These are phyloP conservation scores for Pseudococcus longispinus DNA, from an alignment of 2,888 invertebrate species.

Conservation along the genomic window DNA sequence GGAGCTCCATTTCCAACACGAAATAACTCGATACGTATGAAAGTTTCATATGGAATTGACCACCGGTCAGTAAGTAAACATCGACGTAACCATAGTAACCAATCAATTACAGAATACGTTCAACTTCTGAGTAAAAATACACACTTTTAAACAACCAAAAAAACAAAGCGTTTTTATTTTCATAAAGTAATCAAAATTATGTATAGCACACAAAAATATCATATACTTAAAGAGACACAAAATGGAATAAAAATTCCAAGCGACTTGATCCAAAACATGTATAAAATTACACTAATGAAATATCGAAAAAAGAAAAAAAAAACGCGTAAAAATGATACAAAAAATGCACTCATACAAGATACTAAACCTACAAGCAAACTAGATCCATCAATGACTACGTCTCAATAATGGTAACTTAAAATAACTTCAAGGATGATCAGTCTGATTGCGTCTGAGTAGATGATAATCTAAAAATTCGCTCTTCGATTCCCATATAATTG, in stretches of 20 bases:
- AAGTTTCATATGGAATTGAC: background rate
- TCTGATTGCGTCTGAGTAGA: slow-evolving; percentile 66
- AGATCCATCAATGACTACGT: slow-evolving; percentile 17
- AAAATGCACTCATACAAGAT: slow-evolving; percentile 3
- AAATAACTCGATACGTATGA: background rate
- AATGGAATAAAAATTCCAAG: background rate
- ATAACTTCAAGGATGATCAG: slow-evolving; percentile 35
- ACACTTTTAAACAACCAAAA: background rate
- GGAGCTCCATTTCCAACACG: slow-evolving; percentile 68
- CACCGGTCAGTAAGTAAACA: background rate
- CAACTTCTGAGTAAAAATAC: background rate
- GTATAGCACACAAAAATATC: background rate
- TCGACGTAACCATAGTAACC: background rate
- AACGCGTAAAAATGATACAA: background rate
- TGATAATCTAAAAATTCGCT: slow-evolving; percentile 76
- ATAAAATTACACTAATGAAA: background rate
- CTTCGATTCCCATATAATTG: slow-evolving; percentile 73
- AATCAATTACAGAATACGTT: background rate
- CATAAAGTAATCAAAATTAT: background rate
- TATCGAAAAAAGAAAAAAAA: background rate
- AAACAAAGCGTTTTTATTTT: slow-evolving; percentile 14
- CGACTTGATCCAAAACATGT: background rate
- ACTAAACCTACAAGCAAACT: slow-evolving; percentile 1
- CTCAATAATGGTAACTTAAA: slow-evolving; percentile 17
- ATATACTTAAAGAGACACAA: background rate